Evolutionary conservation across 2,888 invertebrate genomes (phyloP).

Genomic region (Heterodera filipjevi): DNA sequence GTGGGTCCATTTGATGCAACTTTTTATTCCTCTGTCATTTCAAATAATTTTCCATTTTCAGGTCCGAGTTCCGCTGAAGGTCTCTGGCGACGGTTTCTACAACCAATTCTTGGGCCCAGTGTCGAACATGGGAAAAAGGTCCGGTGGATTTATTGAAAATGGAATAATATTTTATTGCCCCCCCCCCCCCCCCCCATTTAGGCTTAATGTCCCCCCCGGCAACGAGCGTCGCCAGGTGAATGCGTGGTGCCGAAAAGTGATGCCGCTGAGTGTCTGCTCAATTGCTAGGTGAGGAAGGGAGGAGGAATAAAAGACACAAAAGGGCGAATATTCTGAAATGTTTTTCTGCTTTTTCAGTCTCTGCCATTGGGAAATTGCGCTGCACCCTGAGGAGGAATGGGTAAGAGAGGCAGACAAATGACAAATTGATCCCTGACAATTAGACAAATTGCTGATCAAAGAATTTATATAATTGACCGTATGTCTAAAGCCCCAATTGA

Average conservation of each 20-base stretch:
- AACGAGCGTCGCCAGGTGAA: not conserved
- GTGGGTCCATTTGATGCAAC: not conserved
- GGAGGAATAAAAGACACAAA: too few relatives aligned
- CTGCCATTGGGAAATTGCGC: conserved; percentile 9
- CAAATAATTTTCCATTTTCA: not conserved
- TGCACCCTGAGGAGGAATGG: conserved; percentile 1
- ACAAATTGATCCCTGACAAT: not conserved
- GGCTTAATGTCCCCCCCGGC: not conserved
- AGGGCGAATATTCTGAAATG: not conserved
- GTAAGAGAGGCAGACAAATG: not conserved
- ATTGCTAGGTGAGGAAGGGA: not conserved
- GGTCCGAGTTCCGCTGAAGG: not conserved
- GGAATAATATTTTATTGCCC: too few relatives aligned
- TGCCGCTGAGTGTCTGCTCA: not conserved
- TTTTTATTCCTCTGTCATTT: not conserved
- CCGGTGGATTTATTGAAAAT: too few relatives aligned
- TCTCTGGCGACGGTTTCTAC: not conserved
- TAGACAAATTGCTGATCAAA: too few relatives aligned
- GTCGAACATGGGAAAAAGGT: not conserved
- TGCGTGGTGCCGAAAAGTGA: not conserved
- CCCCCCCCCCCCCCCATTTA: not conserved
- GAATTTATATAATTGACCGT: too few relatives aligned
- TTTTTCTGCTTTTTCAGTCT: not conserved
- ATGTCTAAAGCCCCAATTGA: too few relatives aligned
- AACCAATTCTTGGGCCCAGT: conserved; percentile 4